Base-by-base conservation (phyloP, 2,797 vertebrate genomes). In the Selene dorsalis region DNA sequence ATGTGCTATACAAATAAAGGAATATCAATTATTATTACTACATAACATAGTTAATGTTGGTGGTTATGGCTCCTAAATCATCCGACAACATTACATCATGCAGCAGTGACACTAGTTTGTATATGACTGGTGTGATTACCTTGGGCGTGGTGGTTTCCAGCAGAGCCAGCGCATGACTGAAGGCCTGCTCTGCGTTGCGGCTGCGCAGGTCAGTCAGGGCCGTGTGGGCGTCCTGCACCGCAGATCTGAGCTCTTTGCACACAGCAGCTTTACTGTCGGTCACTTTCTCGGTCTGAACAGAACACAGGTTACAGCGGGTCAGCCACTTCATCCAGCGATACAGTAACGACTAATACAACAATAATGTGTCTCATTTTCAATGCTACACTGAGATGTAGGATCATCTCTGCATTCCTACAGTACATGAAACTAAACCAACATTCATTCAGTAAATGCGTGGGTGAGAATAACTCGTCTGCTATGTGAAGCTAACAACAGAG, bases 111-210 rank as follows among this genome's bases (percentile, higher is more conserved):
- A 20, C 4, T 3, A 11, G 6, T n/a, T 14, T 47, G 4, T 1
- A 5, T 1, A 18, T 57, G 1, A 35, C 17, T 14, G 22, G 6
- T 5, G 6, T 4, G 12, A 11, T 79, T 92, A 98, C 97, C 96
- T 94, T 90, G 55, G 91, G 71, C 12, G 92, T 83, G 13, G 64
- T 87, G 4, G 89, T 75, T 32, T 94, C 93, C 41, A 96, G 3
- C 12, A 95, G 76, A 1, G 39, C 75, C 50, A 97, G 87, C 9
- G 96, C 80, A n/a, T 89, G 87, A 5, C 93, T 92, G 79, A 98
- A 98, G 52, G 94, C 93, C 58, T 95, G 93, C 24, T 96, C 95
- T 0, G 97, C 97, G 1, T 95, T 96, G 53, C 90, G 94, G 82
- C 93, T 96, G 5, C 95, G 95, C 28, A 95, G 94, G 85, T 97